Conservation (phyloP, 1,140 invertebrate genomes). For the Thrips palmi region DNA sequence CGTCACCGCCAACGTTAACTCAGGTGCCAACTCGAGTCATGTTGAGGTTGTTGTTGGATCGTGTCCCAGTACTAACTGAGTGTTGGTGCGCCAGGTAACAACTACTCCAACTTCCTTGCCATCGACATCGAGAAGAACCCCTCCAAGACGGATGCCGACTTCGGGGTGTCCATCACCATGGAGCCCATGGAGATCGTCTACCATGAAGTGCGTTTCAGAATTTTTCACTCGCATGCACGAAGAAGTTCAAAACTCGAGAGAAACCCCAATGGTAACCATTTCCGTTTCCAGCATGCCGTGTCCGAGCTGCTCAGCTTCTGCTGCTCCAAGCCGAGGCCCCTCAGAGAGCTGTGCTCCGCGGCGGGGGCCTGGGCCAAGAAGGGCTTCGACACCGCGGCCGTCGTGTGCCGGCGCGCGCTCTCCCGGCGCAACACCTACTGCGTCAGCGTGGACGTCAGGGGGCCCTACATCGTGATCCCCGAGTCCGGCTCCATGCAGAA, state of each 20-base stretch:
- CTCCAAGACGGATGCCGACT: slow-evolving; percentile 42
- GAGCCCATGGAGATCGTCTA: slow-evolving; percentile 63
- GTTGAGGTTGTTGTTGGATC: neutral
- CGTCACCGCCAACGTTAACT: slow-evolving; percentile 46
- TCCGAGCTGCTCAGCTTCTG: slow-evolving; percentile 55
- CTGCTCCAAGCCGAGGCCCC: too few relatives aligned
- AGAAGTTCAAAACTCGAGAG: neutral
- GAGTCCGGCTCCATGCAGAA: slow-evolving; percentile 56
- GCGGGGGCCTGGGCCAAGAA: slow-evolving; percentile 21
- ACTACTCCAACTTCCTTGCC: slow-evolving; percentile 46
- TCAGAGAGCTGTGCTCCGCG: too few relatives aligned
- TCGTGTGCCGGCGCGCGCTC: slow-evolving; percentile 28
- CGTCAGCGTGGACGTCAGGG: slow-evolving; percentile 54
- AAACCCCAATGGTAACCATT: neutral
- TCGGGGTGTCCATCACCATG: slow-evolving; percentile 42
- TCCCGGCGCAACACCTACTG: slow-evolving; percentile 46
- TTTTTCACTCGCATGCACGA: neutral
- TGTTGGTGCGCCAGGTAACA: slow-evolving; percentile 28
- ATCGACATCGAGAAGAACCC: slow-evolving; percentile 61
- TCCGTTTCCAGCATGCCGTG: slow-evolving; percentile 42
- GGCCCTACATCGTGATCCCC: slow-evolving; percentile 59
- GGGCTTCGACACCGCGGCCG: slow-evolving; percentile 17
- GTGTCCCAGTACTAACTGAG: too few relatives aligned
- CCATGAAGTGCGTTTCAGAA: slow-evolving; percentile 40
- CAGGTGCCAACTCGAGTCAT: too few relatives aligned